Base-by-base conservation (phyloP, 1,140 invertebrate genomes). In the Oryzaephilus surinamensis region DNA sequence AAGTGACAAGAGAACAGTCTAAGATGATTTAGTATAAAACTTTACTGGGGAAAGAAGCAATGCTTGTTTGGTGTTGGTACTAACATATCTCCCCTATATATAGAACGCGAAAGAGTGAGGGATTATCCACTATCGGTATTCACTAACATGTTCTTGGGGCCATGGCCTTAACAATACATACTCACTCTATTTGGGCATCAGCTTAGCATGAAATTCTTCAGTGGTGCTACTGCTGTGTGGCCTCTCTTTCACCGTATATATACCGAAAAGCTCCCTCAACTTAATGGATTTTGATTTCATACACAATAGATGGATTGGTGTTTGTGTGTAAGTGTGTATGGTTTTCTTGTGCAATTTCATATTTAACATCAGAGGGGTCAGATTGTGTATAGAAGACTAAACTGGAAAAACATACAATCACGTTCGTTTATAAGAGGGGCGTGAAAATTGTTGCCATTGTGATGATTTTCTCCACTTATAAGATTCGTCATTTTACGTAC, bases 211-310 rank as follows among this genome's bases (percentile, higher is more conserved):
- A 38, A 44, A 53, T 44, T 52, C 49, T 48, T 34, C 36, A 44
- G 37, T 27, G 30, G 39, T 23, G 41, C 23, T 7, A 21, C 20
- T 24, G 11, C 33, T 36, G n/a, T n/a, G n/a, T n/a, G n/a, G n/a
- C 30, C 44, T 41, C 40, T 36, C 44, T 48, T 49, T 50, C 38
- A 46, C 34, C 35, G n/a, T n/a, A n/a, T n/a, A n/a, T n/a, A n/a
- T n/a, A n/a, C n/a, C n/a, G n/a, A n/a, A 30, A 33, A 40, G 17
- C 20, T 18, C 30, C 20, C 32, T 26, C 39, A 29, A 29, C 28
- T 48, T 58, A 58, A 58, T 58, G 56, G 56, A 57, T 58, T 58
- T 58, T 57, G 56, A 57, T 58, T 55, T 53, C 46, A 43, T 54
- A 51, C 43, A 57, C 55, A 57, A 57, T 55, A 41, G 47, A 43